Evolutionary conservation across 2,888 invertebrate genomes (phyloP), one percentile per base, ranked within the genome.

Genomic region (Latrodectus hesperus): DNA sequence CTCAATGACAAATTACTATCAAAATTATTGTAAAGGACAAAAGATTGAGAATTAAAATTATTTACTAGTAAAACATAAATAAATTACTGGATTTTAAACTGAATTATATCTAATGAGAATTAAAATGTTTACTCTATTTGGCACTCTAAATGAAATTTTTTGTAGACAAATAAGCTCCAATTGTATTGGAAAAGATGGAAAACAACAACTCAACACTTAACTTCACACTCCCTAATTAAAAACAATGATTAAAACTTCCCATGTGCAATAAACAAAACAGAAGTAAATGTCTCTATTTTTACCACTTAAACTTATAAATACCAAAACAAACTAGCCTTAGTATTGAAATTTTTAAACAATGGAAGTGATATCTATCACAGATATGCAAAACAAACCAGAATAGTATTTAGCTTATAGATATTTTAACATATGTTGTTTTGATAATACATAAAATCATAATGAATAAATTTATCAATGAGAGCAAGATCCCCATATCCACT

Each of bases 311-410:
- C 38, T 38, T 38, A 38, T 38, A 38, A 38, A 38, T 38, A 38
- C 38, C 38, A 38, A 38, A 38, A 38, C 4, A 38, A 38, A 38
- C 38, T 38, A 38, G 38, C 38, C 38, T 38, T 38, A 38, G 38
- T 38, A 38, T 38, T 38, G n/a, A 60, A 14, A n/a, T 11, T 60
- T 60, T 60, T 60, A 60, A 77, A 77, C 68, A 53, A 74, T 49
- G 71, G 60, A 38, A 38, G 71, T 68, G 73, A 74, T 79, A 67
- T 78, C 78, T 85, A 85, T 85, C 85, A 85, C 79, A 85, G 79
- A 85, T 85, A 85, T 70, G 72, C 73, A 84, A 77, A 78, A 84
- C 79, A 84, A 53, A 84, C 79, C 85, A 79, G 85, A 16, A 65
- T 67, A 49, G n/a, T n/a, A 65, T 73, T 49, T 60, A 52, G 64